Percentiles rank a stretch among this genome's conserved stretches.
Conservation (phyloP, 2,888 invertebrate genomes). For the Taenaris catops region DNA sequence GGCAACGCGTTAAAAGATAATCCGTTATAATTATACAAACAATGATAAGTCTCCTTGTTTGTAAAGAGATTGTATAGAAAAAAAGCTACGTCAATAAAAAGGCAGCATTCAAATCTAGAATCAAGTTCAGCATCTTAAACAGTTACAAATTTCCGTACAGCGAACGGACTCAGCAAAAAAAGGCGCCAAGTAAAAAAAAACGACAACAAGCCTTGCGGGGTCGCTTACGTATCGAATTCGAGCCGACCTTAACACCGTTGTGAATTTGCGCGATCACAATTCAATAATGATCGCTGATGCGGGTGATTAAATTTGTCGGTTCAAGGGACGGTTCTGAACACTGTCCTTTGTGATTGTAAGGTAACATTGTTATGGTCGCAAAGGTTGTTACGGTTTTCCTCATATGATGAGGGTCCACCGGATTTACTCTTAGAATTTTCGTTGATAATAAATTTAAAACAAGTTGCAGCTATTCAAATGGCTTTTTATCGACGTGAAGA, state of each 20-base stretch:
- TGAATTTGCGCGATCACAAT: constrained; percentile 49
- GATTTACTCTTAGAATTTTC: no score
- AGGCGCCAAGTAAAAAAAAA: constrained; percentile 19
- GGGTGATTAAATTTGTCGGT: constrained; percentile 46
- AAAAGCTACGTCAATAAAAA: no score
- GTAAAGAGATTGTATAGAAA: no score
- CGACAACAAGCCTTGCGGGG: constrained; percentile 34
- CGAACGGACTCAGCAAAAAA: not conserved
- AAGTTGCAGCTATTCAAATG: no score
- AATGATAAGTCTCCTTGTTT: no score
- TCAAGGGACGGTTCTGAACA: constrained; percentile 11
- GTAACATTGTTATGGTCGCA: constrained; percentile 5
- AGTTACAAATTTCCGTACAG: constrained; percentile 16
- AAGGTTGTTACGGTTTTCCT: no score
- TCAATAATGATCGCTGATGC: constrained; percentile 50
- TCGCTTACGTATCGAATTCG: constrained; percentile 40
- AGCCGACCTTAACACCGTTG: constrained; percentile 61
- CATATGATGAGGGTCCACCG: no score
- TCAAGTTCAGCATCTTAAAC: constrained; percentile 3
- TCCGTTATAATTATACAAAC: no score
- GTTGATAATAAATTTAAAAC: not conserved
- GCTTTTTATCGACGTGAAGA: no score
- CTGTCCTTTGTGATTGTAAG: constrained; percentile 13
- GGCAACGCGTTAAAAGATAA: no score
- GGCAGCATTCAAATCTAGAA: no score